Evolutionary conservation across 2,797 vertebrate genomes (phyloP).

Genomic region (Aeoliscus strigatus): DNA sequence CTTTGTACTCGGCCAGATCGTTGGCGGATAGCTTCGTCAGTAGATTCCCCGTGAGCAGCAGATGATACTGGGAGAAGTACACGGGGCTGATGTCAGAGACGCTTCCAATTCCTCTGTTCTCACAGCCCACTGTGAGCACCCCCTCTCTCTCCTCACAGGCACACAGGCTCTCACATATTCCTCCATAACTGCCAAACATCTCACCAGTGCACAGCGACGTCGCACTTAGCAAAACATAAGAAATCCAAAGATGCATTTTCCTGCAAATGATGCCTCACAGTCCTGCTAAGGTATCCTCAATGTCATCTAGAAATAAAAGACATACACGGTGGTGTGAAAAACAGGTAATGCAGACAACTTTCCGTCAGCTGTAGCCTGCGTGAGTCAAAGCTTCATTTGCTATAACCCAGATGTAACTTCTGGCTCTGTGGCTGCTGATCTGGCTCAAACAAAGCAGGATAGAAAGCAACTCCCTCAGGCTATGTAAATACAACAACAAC

Average conservation of each 20-base stretch:
- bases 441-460: conserved; percentile 47
- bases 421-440: conserved; percentile 41
- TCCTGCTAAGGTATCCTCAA: conserved; percentile 63
- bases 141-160: conserved; percentile 94
- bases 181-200: conserved; percentile 88
- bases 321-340: conserved; percentile 46
- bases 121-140: conserved; percentile 90
- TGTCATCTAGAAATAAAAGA: conserved; percentile 78
- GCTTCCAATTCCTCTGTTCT: conserved; percentile 89
- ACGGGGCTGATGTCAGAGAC: conserved; percentile 88
- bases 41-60: conserved; percentile 91
- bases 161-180: conserved; percentile 90
- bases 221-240: conserved; percentile 82
- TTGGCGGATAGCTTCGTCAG: conserved; percentile 85
- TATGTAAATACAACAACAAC: conserved; percentile 32
- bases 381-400: conserved; percentile 51
- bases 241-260: conserved; percentile 94
- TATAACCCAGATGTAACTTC: conserved; percentile 58
- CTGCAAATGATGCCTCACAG: conserved; percentile 52
- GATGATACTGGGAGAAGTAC: conserved; percentile 85
- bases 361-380: conserved; percentile 27
- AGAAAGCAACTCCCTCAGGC: conserved; percentile 54
- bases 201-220: conserved; percentile 81
- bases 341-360: conserved; percentile 45
- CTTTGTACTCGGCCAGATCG: conserved; percentile 88